Evolutionary conservation across 2,113 vertebrate genomes (phyloP).

Genomic region (Brachypteracias leptosomus): DNA sequence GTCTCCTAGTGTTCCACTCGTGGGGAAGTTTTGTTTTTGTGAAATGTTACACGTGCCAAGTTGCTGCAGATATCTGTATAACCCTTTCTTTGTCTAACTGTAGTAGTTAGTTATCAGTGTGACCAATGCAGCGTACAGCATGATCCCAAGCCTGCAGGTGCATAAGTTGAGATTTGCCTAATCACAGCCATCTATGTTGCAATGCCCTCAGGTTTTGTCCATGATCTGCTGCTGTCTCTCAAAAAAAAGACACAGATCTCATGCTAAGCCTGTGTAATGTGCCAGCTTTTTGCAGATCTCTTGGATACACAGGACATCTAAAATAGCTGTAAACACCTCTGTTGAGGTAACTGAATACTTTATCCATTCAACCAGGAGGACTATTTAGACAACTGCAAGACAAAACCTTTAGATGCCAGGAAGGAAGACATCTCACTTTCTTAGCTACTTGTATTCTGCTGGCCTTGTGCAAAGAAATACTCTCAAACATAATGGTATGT

Average conservation of each 20-base stretch:
- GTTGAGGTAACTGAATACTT: neutral
- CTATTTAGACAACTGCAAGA: neutral
- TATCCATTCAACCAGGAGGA: neutral
- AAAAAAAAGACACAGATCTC: neutral
- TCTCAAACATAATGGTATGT: neutral
- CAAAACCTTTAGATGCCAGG: neutral
- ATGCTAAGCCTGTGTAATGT: neutral
- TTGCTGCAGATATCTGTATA: neutral
- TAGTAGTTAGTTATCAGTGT: neutral
- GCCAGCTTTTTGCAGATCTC: neutral
- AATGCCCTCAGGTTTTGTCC: neutral
- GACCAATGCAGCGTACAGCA: neutral
- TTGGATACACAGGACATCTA: neutral
- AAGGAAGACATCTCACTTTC: neutral
- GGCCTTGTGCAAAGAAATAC: neutral
- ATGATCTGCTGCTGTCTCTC: neutral
- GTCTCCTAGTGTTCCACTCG: neutral
- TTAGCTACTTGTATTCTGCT: neutral
- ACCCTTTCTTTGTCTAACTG: neutral
- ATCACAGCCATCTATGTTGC: neutral
- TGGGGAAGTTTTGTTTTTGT: neutral
- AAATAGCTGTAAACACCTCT: neutral
- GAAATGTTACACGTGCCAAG: neutral
- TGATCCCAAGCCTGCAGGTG: neutral
- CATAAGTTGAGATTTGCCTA: neutral